Conservation (phyloP, 2,888 invertebrate genomes). For the Caenorhabditis wallacei region DNA sequence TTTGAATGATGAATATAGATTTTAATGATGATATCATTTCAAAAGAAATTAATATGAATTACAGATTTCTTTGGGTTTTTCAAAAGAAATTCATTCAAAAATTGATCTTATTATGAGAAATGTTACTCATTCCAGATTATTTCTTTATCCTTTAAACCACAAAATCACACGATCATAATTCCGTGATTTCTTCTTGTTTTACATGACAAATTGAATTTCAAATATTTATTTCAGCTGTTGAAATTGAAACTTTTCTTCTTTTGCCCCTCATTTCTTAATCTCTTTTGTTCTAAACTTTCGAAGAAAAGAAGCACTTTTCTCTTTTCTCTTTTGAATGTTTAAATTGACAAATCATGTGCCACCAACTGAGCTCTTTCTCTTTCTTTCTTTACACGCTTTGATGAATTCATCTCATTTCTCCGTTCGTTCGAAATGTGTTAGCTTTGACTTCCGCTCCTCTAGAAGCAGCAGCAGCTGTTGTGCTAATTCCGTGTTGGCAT, state of each 20-base stretch:
- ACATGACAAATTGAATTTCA: constrained; percentile 27
- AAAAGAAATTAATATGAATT: too few species aligned
- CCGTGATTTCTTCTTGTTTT: not conserved
- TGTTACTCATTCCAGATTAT: not conserved
- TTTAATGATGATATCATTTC: too few species aligned
- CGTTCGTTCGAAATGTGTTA: constrained; percentile 42
- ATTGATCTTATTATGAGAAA: not conserved
- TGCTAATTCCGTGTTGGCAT: constrained; percentile 46
- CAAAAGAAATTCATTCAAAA: not conserved
- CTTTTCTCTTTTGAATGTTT: constrained; percentile 26
- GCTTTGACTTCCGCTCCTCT: constrained; percentile 1
- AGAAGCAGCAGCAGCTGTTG: constrained; percentile 43
- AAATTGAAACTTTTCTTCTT: not conserved
- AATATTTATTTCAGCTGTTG: constrained; percentile 10
- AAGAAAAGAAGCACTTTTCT: constrained; percentile 10
- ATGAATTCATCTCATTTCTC: constrained; percentile 18
- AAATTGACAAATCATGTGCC: constrained; percentile 41
- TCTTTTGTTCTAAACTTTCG: constrained; percentile 29
- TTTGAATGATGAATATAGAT: too few species aligned
- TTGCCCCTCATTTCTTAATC: constrained; percentile 10
- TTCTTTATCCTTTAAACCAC: not conserved
- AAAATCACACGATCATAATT: not conserved
- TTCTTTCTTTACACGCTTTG: constrained; percentile 7
- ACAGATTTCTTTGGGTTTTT: too few species aligned
- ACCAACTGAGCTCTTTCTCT: not conserved